Percentiles rank a stretch among this genome's conserved stretches.
Evolutionary conservation across 2,888 invertebrate genomes (phyloP).

Genomic region (Agonum fuliginosum): DNA sequence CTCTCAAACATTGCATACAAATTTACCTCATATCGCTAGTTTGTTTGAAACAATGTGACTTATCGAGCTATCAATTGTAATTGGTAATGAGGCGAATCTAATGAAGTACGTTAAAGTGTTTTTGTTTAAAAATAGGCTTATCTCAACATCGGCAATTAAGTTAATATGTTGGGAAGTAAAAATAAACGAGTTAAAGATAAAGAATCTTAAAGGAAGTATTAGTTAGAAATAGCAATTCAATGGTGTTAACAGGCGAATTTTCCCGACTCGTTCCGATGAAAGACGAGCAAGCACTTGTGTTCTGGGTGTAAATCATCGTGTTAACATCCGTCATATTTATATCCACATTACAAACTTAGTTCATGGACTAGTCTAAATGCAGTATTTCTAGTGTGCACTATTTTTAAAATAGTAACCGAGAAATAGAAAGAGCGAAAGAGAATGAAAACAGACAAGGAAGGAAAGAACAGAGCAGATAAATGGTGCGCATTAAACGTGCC

Average conservation of each 20-base stretch:
- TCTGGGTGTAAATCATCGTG: slow-evolving; percentile 25
- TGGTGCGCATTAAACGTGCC: slow-evolving; percentile 53
- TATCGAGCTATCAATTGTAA: too few species aligned
- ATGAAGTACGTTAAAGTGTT: not conserved
- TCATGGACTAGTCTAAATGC: slow-evolving; percentile 25
- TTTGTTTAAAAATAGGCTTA: not conserved
- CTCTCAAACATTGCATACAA: too few species aligned
- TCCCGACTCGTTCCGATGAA: not conserved
- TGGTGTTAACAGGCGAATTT: slow-evolving; percentile 24
- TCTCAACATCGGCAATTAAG: not conserved
- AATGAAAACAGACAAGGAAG: slow-evolving; percentile 5
- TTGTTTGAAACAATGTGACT: too few species aligned
- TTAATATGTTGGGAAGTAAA: not conserved
- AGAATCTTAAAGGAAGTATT: slow-evolving; percentile 15
- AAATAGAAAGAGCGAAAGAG: not conserved
- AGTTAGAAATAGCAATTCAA: slow-evolving; percentile 9
- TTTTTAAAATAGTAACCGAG: slow-evolving; percentile 14
- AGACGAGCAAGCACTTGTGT: slow-evolving; percentile 25
- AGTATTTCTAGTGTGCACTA: slow-evolving; percentile 19
- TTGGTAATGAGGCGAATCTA: too few species aligned
- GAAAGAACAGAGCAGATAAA: slow-evolving; percentile 45
- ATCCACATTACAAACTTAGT: slow-evolving; percentile 5
- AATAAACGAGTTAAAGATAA: slow-evolving; percentile 22
- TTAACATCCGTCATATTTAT: slow-evolving; percentile 38
- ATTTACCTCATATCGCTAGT: too few species aligned